These are phyloP conservation scores for Cassiopea xamachana DNA, from an alignment of 30 jellyfish, hydroid and myxozoan genomes.

Conservation along the genomic window DNA sequence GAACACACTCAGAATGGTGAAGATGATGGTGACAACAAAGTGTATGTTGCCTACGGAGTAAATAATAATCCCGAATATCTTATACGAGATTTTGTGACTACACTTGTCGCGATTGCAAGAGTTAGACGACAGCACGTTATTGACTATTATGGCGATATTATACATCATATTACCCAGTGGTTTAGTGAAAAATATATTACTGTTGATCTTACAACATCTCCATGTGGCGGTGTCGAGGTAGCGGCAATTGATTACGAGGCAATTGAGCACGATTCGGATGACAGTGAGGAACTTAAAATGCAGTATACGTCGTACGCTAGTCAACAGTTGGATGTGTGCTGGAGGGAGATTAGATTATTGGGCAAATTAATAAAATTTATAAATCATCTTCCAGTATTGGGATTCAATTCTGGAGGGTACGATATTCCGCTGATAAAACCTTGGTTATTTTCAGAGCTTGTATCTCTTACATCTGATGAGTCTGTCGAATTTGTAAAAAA, in stretches of 20 bases:
- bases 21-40: not conserved
- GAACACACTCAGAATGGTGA: too few species aligned
- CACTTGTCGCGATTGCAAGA: not conserved
- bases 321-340: not conserved
- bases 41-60: not conserved
- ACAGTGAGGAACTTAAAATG: not conserved
- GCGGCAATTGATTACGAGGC: not conserved
- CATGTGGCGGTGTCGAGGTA: not conserved
- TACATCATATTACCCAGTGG: not conserved
- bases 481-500: not conserved
- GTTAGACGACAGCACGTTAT: not conserved
- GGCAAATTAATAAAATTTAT: not conserved
- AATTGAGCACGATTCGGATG: not conserved
- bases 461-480: not conserved
- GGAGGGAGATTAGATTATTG: not conserved
- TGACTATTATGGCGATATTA: not conserved
- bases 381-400: not conserved
- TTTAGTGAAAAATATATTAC: not conserved
- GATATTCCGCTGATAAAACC: slow-evolving; percentile 7
- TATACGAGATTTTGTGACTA: not conserved
- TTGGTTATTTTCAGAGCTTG: not conserved
- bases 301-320: too few species aligned
- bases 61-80: not conserved
- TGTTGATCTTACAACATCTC: not conserved
- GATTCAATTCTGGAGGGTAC: slow-evolving; percentile 1